These are phyloP conservation scores for Eumaeus atala DNA, from an alignment of 1,140 invertebrate species.

Conservation along the genomic window DNA sequence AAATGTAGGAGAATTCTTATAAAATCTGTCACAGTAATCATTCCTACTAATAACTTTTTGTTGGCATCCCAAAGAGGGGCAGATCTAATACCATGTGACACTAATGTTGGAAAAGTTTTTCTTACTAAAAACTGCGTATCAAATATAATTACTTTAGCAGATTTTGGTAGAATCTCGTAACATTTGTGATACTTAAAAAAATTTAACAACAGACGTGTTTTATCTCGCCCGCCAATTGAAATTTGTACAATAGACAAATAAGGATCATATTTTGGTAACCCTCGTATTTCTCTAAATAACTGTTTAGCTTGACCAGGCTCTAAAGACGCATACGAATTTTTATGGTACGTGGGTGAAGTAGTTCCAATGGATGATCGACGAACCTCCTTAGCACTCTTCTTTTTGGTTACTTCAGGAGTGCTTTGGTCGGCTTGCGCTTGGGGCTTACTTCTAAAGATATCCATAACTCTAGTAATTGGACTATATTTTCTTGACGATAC, in stretches of 20 bases:
- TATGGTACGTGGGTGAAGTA: constrained; percentile 65
- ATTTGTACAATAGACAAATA: constrained; percentile 70
- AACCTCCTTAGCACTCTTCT: constrained; percentile 46
- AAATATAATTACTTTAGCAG: constrained; percentile 69
- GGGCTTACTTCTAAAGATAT: constrained; percentile 62
- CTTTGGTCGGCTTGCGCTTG: constrained; percentile 42
- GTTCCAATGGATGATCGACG: constrained; percentile 66
- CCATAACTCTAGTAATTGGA: constrained; percentile 65
- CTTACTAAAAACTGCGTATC: constrained; percentile 66
- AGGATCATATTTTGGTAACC: constrained; percentile 64
- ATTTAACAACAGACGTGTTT: constrained; percentile 64
- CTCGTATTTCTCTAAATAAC: constrained; percentile 64
- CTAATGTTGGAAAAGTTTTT: constrained; percentile 65
- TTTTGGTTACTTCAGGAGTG: constrained; percentile 42
- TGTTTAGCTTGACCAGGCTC: constrained; percentile 64
- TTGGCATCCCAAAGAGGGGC: constrained; percentile 63
- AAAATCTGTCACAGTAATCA: constrained; percentile 67
- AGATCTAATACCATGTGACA: constrained; percentile 64
- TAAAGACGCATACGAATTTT: constrained; percentile 65
- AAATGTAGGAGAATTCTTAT: constrained; percentile 60
- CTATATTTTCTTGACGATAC: constrained; percentile 61
- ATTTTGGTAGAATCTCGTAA: constrained; percentile 67
- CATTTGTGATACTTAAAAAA: constrained; percentile 70
- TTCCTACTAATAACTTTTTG: constrained; percentile 62
- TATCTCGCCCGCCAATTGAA: constrained; percentile 63